Evolutionary conservation across 1,140 invertebrate species (phyloP), one percentile per base, ranked within the genome.

Genomic region (Euwallacea similis): DNA sequence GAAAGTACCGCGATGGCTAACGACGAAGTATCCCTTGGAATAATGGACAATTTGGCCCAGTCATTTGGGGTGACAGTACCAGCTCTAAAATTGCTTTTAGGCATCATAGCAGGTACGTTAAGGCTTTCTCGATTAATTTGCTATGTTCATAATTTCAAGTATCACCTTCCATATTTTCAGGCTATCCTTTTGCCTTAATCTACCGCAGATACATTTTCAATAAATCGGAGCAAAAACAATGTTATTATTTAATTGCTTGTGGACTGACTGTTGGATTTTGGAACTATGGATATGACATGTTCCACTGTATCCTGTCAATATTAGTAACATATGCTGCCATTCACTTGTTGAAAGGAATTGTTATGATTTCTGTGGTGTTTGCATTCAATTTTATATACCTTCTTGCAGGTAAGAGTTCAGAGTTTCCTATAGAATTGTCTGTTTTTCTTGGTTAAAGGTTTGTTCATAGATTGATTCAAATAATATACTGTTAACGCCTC

Each of bases 311-410:
- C 0, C 77, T 88, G 42, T 88, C 92, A 13, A 85, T 93, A 21
- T 58, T 88, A 11, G 83, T 88, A 43, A 90, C 91, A 2, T 95
- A 93, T 81, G 47, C 88, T 15, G 80, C 87, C n/a, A 79, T 91
- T 44, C 75, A 82, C 68, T 13, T 86, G 13, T 77, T 88, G 11
- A 85, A 89, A 9, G 88, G 88, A 11, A 86, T 88, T 2, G 81
- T 83, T 8, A 85, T 87, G n/a, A 87, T 92, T 8, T 81, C 86
- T 7, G 73, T 90, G 7, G 88, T 88, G 9, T 93, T 96, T 77
- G 55, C 90, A n/a, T 94, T 95, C 81, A 92, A 93, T 75, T 91
- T 95, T 90, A 75, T 72, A 3, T 96, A 97, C 78, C 81, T 95
- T 8, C 76, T 93, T 46, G 76, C 82, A 66, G 84, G 84, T 85